Evolutionary conservation across 1,140 invertebrate species (phyloP), one percentile per base, ranked within the genome.

Genomic region (Conus betulinus): DNA sequence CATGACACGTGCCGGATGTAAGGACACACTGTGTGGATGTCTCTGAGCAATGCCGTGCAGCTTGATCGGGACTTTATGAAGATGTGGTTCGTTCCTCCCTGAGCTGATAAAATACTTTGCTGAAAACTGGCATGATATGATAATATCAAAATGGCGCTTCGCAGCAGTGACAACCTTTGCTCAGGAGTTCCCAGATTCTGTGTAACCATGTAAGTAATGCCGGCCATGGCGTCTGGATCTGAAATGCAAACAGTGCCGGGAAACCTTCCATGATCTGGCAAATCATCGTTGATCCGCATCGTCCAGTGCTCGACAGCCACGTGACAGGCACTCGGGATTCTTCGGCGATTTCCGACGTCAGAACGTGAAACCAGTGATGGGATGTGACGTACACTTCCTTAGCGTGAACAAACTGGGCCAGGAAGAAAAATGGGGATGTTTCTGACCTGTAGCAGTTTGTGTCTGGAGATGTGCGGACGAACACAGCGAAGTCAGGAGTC

Each of bases 291-390:
- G 84, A 39, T 17, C 84, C 84, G 57, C 84, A 85, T 15, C 84
- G 17, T 15, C 84, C 84, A n/a, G 63, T 85, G 84, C 27, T 85
- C 15, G 84, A 85, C 20, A 85, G 25, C 84, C 84, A 85, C 71
- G 71, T 85, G 39, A 85, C 60, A 11, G 84, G 84, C 0, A 85
- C 60, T 53, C 51, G 84, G 71, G n/a, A 52, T n/a, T 71, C 84
- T 15, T 57, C 84, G 39, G 55, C 39, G 10, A 52, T 85, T 57
- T 85, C 60, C 84, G 84, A 23, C 84, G 84, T 55, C 17, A 85
- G 84, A 67, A 51, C 15, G n/a, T 71, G 84, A 60, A 71, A 39
- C 27, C 52, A 67, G 7, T 17, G 52, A 23, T 57, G 1, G 39
- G 84, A 52, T 13, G 57, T 71, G 20, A 7, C 39, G 84, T 71